Base-by-base conservation (phyloP, 2,888 invertebrate genomes). In the Amphipoea oculea region DNA sequence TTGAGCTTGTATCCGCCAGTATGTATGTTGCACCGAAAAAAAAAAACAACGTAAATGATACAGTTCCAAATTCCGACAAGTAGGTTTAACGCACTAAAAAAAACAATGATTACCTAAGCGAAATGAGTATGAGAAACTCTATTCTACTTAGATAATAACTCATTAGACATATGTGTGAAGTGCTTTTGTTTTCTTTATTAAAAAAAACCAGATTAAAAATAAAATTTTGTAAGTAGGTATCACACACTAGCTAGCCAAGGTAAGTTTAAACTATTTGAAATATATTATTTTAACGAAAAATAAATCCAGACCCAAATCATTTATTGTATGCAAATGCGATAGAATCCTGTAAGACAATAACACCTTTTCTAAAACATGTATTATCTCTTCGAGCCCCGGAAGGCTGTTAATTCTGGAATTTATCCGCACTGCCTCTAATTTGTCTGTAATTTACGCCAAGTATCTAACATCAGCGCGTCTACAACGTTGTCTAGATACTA, bases 381-480 rank as follows among this genome's bases (percentile, higher is more conserved):
- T 62, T 82, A 73, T 67, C n/a, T 78, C 14, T 23, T 51, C 42
- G 66, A 78, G 42, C n/a, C 65, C 76, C 71, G 81, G 76, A 81
- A 86, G 73, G 65, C 76, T 76, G 63, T 78, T 79, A 73, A 68
- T 69, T 75, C 76, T 68, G 20, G 40, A 74, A 81, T 86, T 84
- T 86, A 86, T 86, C 65, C 36, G 17, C 45, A 42, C 36, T 40
- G 76, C 29, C 73, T 82, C 54, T 36, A 67, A 67, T 76, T 81
- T 78, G 86, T 86, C 71, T 67, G 84, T 86, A 78, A 78, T 86
- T 86, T 81, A 84, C 85, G 73, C 57, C 68, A 81, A 78, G 75
- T 83, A 85, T 76, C 84, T 81, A 76, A 69, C 68, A 86, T 80
- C 78, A 74, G 72, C 63, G 72, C 78, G 51, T 84, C 67, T 83